A percentile compares a stretch with the other conserved stretches of the same genome.
Evolutionary conservation across 2,113 vertebrate species (phyloP).

Genomic region (Megaceryle torquata): DNA sequence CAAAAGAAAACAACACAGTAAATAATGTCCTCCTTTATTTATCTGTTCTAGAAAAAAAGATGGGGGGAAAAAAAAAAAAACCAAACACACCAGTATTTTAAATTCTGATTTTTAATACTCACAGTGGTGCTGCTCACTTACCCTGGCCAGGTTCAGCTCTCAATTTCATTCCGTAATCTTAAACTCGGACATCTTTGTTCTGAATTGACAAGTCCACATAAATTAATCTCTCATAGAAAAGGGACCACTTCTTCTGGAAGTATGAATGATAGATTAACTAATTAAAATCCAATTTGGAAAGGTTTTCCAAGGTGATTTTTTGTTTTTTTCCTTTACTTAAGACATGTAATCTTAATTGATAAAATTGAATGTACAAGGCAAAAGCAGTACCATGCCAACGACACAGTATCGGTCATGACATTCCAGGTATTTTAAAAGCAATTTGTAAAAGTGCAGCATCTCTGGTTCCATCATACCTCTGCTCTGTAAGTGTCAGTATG

Average conservation of each 20-base stretch:
- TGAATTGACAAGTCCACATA: background rate
- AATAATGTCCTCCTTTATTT: background rate
- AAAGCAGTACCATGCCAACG: background rate
- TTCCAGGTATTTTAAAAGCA: background rate
- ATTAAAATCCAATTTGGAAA: background rate
- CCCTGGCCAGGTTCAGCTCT: background rate
- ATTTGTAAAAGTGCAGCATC: background rate
- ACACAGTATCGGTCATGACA: background rate
- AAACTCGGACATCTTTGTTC: background rate
- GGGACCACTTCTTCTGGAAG: background rate
- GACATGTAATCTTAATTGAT: background rate
- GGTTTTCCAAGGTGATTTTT: background rate
- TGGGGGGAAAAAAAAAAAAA: no score
- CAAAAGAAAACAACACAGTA: accelerated
- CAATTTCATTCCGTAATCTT: background rate
- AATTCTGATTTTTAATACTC: background rate
- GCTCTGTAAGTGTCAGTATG: background rate
- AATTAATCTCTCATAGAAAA: background rate
- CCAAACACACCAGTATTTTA: background rate
- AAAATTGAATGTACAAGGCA: background rate
- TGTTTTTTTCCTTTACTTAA: background rate
- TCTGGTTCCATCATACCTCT: background rate
- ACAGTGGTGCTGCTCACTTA: background rate
- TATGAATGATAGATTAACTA: background rate
- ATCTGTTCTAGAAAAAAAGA: background rate